Percentiles rank a stretch among this genome's conserved stretches.
phyloP scores from a whole-genome alignment of 2,113 vertebrate species.

The Anser brachyrhynchus region DNA sequence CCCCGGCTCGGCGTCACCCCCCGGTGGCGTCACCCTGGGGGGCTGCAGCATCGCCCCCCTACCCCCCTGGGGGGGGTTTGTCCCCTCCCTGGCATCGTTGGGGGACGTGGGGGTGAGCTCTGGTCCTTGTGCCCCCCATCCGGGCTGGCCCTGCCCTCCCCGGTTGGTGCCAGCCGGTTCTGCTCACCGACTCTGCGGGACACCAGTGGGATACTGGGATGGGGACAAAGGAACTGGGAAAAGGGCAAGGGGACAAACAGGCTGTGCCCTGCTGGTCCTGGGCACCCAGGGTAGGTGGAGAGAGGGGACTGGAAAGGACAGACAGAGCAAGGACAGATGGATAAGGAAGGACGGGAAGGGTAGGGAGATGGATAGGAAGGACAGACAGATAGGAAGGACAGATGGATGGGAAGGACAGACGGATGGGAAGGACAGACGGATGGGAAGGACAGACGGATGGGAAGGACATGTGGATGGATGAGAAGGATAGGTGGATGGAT shows the following conservation, averaged over 20 bases:
- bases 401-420: not conserved
- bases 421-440: not conserved
- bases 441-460: not conserved
- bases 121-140: too few species aligned
- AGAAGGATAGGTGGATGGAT: not conserved
- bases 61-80: not conserved
- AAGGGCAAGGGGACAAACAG: not conserved
- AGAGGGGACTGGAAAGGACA: not conserved
- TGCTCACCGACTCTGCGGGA: not conserved
- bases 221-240: not conserved
- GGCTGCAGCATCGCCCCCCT: not conserved
- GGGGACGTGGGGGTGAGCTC: not conserved
- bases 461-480: not conserved
- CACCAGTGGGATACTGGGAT: not conserved
- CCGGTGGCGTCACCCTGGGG: not conserved
- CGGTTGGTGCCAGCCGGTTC: fast-evolving
- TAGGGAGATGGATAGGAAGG: not conserved
- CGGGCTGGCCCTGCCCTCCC: not conserved
- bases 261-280: fast-evolving
- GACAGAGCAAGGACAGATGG: not conserved
- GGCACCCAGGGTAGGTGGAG: not conserved
- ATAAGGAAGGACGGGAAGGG: not conserved
- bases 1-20: not conserved
- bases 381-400: not conserved
- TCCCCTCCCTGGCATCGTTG: fast-evolving